Evolutionary conservation across 2,888 invertebrate species (phyloP).

Genomic region (Diachrysia chrysitis): DNA sequence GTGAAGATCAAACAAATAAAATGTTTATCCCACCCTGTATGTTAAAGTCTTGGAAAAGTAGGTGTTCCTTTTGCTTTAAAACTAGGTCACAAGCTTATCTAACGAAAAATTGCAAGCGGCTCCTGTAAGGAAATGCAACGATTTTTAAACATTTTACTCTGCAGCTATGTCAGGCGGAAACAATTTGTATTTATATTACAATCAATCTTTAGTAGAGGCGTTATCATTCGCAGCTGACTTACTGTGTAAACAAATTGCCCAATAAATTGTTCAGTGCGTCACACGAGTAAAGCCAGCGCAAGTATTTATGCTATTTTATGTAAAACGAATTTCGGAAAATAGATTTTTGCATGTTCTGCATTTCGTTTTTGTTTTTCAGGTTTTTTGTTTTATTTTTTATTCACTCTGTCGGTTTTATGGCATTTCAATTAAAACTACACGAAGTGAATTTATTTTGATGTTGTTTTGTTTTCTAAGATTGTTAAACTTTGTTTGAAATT

Average conservation of each 20-base stretch:
- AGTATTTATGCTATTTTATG: conserved; percentile 48
- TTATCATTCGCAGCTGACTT: conserved; percentile 75
- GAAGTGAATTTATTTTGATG: background rate
- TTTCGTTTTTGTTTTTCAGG: conserved; percentile 17
- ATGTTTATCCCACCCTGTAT: background rate
- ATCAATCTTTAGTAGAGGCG: conserved; percentile 65
- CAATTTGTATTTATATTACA: conserved; percentile 61
- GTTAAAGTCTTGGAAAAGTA: conserved; percentile 47
- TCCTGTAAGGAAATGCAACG: conserved; percentile 47
- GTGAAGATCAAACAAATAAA: background rate
- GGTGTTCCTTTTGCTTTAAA: conserved; percentile 30
- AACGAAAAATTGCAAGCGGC: conserved; percentile 50
- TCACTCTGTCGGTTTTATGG: conserved; percentile 3
- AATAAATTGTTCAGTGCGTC: conserved; percentile 68
- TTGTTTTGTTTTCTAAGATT: background rate
- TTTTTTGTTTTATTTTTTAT: conserved; percentile 19
- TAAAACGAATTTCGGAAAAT: conserved; percentile 43
- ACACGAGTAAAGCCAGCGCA: conserved; percentile 58
- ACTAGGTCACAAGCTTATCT: conserved; percentile 53
- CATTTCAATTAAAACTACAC: conserved; percentile 6
- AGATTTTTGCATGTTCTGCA: conserved; percentile 41
- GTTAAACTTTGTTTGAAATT: background rate
- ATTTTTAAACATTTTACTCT: conserved; percentile 50
- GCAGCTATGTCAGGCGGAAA: conserved; percentile 37
- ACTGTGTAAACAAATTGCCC: conserved; percentile 70